These are phyloP conservation scores for Biston betularia DNA, from an alignment of 2,888 invertebrate genomes.

Conservation along the genomic window DNA sequence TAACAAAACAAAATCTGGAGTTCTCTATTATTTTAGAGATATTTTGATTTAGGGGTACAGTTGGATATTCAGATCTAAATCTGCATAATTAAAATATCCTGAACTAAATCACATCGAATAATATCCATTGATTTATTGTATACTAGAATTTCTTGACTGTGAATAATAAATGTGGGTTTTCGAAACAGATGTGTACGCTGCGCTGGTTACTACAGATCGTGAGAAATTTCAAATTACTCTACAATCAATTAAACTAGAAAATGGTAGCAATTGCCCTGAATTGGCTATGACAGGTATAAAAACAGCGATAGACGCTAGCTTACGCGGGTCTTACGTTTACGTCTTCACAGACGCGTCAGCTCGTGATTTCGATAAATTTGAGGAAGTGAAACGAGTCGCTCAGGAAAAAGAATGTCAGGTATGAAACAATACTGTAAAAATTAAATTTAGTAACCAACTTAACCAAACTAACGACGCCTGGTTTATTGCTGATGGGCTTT, in stretches of 20 bases:
- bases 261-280: background rate
- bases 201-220: background rate
- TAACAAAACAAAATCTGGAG: too few relatives aligned
- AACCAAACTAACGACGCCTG: too few relatives aligned
- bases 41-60: too few relatives aligned
- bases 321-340: slow-evolving; percentile 1
- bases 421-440: background rate
- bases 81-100: too few relatives aligned
- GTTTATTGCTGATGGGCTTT: too few relatives aligned
- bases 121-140: too few relatives aligned
- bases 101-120: background rate
- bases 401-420: slow-evolving; percentile 13
- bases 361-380: background rate
- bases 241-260: background rate
- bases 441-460: background rate
- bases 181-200: background rate
- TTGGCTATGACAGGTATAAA: background rate
- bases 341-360: slow-evolving; percentile 6
- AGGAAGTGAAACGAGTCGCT: background rate
- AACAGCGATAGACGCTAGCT: background rate
- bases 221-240: background rate
- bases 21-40: too few relatives aligned
- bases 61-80: too few relatives aligned
- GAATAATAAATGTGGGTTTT: background rate
- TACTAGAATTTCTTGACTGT: too few relatives aligned